Conservation (phyloP, 1,140 invertebrate species). For the Andrena cerasifolii region DNA sequence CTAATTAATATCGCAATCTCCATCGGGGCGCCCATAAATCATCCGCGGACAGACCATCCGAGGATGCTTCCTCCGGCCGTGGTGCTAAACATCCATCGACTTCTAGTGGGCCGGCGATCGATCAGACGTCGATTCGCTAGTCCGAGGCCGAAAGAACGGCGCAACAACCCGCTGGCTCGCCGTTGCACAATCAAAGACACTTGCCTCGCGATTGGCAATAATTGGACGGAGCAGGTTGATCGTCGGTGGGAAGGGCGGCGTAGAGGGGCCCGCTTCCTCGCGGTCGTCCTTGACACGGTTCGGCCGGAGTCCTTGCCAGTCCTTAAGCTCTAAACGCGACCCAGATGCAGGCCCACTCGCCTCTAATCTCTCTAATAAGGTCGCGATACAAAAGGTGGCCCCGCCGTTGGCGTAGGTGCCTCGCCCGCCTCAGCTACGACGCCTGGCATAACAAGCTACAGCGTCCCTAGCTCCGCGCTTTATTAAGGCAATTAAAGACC, state of each 20-base stretch:
- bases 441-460: constrained; percentile 12
- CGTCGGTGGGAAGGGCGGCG: background rate
- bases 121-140: background rate
- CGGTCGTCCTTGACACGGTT: constrained; percentile 65
- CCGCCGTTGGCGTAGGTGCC: constrained; percentile 37
- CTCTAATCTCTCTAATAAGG: constrained; percentile 63
- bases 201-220: constrained; percentile 59
- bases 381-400: constrained; percentile 7
- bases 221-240: constrained; percentile 55
- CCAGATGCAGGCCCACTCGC: constrained; percentile 50
- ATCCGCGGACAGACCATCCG: background rate
- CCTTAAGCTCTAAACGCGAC: constrained; percentile 60
- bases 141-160: constrained; percentile 7
- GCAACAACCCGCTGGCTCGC: background rate
- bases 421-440: background rate
- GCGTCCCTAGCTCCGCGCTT: constrained; percentile 32
- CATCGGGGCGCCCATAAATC: constrained; percentile 31
- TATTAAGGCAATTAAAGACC: constrained; percentile 67
- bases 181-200: constrained; percentile 48
- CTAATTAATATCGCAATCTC: constrained; percentile 34
- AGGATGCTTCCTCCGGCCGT: background rate
- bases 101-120: background rate
- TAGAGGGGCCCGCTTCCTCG: constrained; percentile 45
- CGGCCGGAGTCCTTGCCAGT: constrained; percentile 51
- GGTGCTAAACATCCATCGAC: constrained; percentile 6